Base-by-base conservation (phyloP, 2,888 invertebrate genomes). In the Brassicogethes aeneus region DNA sequence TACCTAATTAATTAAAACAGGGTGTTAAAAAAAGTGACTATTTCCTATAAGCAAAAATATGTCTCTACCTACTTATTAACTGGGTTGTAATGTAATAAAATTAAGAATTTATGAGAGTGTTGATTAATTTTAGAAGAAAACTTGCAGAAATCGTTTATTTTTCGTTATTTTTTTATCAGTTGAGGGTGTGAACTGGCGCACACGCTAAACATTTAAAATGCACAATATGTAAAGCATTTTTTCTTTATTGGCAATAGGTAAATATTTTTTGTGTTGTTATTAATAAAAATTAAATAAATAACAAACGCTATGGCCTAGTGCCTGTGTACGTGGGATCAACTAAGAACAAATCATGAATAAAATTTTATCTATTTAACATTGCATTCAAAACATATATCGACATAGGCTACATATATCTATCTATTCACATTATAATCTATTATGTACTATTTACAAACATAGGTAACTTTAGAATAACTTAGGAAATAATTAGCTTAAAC, bases 251-350 rank as follows among this genome's bases (percentile, higher is more conserved):
- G 23, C 23, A 23, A 23, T 23, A 23, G 23, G n/a, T n/a, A n/a
- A n/a, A n/a, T n/a, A n/a, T n/a, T n/a, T n/a, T n/a, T n/a, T n/a
- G n/a, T n/a, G n/a, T n/a, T n/a, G n/a, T n/a, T n/a, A n/a, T n/a
- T n/a, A n/a, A n/a, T n/a, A n/a, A n/a, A n/a, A n/a, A n/a, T n/a
- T n/a, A n/a, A n/a, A n/a, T n/a, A 36, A 17, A 17, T 17, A 36
- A 17, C 53, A 62, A 60, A 59, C 54, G 60, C 55, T 62, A 61
- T 58, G 66, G 67, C 65, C 60, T 54, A 51, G 65, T 64, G 68
- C 68, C 68, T 64, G 62, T 66, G 64, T 23, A 23, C 61, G 68
- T 66, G 69, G 69, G 69, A 69, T 69, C 69, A 69, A 69, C 62
- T 65, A 63, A 60, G 59, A 66, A 66, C 65, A 67, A 68, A 68